Base-by-base conservation (phyloP, 2,113 vertebrate species). In the Cranoglanis bouderius region DNA sequence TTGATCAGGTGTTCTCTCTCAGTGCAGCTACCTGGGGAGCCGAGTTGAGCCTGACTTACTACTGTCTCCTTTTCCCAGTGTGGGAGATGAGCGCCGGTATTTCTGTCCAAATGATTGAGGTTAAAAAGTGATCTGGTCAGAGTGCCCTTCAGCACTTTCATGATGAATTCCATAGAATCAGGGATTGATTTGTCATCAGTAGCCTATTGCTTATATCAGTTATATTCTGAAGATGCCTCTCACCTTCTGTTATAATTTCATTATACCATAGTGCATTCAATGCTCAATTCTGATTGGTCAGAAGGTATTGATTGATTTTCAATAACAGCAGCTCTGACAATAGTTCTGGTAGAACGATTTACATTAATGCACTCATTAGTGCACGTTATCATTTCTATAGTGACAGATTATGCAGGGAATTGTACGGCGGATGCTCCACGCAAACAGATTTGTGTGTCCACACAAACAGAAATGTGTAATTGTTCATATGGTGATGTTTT, bases 1-100 rank as follows among this genome's bases (percentile, higher is more conserved):
- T 95, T 95, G 94, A 93, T 92, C 94, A 93, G 92, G 75, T 63
- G 86, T 67, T 85, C 87, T 91, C 87, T 92, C 93, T 93, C 92
- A 92, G 91, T 92, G 91, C 93, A 94, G 91, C 90, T 92, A 94
- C 86, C 90, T 89, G 84, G 88, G 90, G 90, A 59, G 5, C 13
- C 26, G 38, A 72, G 65, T 29, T 14, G 40, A 63, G 84, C 57
- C 85, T 88, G 93, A 77, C 93, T 92, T 91, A 88, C 91, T 85
- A 87, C 92, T 89, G 88, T 92, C 93, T 95, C 92, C 91, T 94
- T 93, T 94, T 93, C 93, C 86, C 90, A 84, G 55, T 61, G 80
- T 82, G 82, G 63, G 75, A 88, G 51, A 72, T 21, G 63, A 78
- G 24, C 9, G 46, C 53, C 21, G 49, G 87, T 72, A 88, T 90